Percentiles rank a stretch among this genome's conserved stretches.
These are phyloP conservation scores for Phrynocephalus vlangalii DNA, from an alignment of 2,797 vertebrate species.

Conservation along the genomic window DNA sequence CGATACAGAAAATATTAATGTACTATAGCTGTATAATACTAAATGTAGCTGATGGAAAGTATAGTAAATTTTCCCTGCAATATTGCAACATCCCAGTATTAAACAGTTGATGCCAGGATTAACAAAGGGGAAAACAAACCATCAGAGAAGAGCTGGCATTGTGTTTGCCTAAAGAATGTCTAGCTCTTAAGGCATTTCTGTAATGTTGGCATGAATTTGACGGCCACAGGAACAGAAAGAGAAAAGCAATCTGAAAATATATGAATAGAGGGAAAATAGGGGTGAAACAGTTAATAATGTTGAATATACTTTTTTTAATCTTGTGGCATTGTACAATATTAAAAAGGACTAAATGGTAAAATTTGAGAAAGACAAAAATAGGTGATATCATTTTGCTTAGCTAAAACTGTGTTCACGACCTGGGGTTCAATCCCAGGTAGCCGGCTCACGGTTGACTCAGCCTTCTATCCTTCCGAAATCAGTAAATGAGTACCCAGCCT, in stretches of 20 bases:
- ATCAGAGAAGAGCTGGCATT: slow-evolving; percentile 11
- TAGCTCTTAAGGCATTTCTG: not conserved
- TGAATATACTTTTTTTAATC: not conserved
- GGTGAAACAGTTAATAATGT: not conserved
- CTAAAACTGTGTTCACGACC: too few species aligned
- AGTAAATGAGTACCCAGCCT: too few species aligned
- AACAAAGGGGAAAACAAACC: not conserved
- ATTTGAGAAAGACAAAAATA: not conserved
- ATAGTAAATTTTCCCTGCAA: not conserved
- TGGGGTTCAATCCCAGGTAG: too few species aligned
- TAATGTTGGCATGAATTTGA: slow-evolving; percentile 1
- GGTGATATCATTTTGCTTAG: not conserved
- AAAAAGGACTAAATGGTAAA: not conserved
- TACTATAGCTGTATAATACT: not conserved
- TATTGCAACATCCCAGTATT: not conserved
- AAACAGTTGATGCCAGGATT: slow-evolving; percentile 11
- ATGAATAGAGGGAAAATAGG: not conserved
- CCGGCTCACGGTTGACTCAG: too few species aligned
- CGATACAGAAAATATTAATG: not conserved
- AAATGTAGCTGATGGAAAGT: not conserved
- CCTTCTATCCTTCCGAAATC: too few species aligned
- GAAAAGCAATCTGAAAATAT: not conserved
- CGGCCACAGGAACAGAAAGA: slow-evolving; percentile 21
- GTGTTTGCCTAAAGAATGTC: slow-evolving; percentile 35
- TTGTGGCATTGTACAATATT: slow-evolving; percentile 12